Evolutionary conservation across 2,797 vertebrate genomes (phyloP).

Genomic region (Pangasius krempfi): DNA sequence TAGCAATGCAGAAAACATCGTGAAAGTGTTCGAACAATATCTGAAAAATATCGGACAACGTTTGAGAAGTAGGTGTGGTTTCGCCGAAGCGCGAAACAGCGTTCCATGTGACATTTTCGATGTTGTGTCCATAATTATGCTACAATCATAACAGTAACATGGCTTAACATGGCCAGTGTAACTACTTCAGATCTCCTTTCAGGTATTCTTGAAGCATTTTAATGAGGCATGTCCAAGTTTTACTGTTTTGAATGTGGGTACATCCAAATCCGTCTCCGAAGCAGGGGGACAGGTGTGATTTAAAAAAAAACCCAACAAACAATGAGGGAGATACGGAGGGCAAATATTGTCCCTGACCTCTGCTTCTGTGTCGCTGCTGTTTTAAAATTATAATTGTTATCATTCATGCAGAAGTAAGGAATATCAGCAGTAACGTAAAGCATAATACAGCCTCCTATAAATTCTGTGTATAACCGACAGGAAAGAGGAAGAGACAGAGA

Average conservation of each 20-base stretch:
- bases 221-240: background rate
- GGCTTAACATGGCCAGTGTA: background rate
- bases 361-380: background rate
- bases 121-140: background rate
- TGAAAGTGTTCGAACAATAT: too few species aligned
- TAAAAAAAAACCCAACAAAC: background rate
- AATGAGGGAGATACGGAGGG: background rate
- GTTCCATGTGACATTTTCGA: background rate
- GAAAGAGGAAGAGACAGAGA: conserved; percentile 4
- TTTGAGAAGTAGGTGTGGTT: background rate
- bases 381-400: background rate
- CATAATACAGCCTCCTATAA: background rate
- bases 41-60: too few species aligned
- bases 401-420: background rate
- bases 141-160: too few species aligned
- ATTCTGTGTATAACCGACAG: background rate
- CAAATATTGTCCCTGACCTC: background rate
- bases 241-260: conserved; percentile 1
- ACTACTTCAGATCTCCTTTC: background rate
- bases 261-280: background rate
- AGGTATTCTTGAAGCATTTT: background rate
- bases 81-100: background rate
- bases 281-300: background rate
- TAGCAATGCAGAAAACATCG: background rate
- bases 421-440: too few species aligned